These are phyloP conservation scores for Pseudanteris insignis DNA, from an alignment of 2,888 invertebrate genomes.

Conservation along the genomic window DNA sequence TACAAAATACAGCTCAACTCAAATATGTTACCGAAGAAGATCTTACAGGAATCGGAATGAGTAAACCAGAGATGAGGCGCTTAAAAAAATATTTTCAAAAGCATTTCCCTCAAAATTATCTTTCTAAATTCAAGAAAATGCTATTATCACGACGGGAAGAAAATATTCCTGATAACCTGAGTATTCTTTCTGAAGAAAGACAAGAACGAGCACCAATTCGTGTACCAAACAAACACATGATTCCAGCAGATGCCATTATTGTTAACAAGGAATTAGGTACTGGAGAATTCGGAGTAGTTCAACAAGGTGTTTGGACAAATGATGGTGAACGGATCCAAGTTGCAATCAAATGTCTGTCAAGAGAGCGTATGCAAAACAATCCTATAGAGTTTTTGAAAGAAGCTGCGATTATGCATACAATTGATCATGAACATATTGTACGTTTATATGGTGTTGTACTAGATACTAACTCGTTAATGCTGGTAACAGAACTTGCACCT, in stretches of 20 bases:
- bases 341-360: conserved; percentile 94
- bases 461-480: conserved; percentile 84
- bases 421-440: conserved; percentile 96
- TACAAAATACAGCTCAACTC: conserved; percentile 85
- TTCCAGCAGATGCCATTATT: conserved; percentile 88
- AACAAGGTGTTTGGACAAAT: conserved; percentile 97
- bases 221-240: conserved; percentile 83
- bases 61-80: conserved; percentile 93
- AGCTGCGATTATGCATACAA: conserved; percentile 97
- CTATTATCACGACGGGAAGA: conserved; percentile 72
- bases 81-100: conserved; percentile 93
- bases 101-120: conserved; percentile 91
- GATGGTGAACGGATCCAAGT: conserved; percentile 93
- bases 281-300: conserved; percentile 98
- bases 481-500: conserved; percentile 93
- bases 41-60: conserved; percentile 88
- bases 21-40: conserved; percentile 96
- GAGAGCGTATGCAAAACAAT: conserved; percentile 95
- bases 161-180: conserved; percentile 56
- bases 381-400: conserved; percentile 97
- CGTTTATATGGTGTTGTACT: conserved; percentile 97
- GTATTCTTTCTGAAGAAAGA: conserved; percentile 62
- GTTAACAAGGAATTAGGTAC: conserved; percentile 94
- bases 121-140: conserved; percentile 89
- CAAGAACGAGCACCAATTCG: conserved; percentile 67